Conservation (phyloP, 2,113 vertebrate species). For the Malurus cyaneus region DNA sequence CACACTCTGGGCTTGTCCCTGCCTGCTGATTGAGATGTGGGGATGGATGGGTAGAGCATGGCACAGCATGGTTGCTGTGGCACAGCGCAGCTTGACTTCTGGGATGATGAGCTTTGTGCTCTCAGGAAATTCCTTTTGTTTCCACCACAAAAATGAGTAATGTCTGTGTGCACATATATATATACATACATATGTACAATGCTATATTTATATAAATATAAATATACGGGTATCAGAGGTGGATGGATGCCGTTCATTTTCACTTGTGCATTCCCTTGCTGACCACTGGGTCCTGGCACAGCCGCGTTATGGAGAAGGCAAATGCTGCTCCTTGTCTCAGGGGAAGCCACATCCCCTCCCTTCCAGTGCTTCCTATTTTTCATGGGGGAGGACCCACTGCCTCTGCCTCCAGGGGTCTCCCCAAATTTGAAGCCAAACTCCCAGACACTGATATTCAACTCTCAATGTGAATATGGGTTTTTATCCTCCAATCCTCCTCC, state of each 20-base stretch:
- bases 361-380: background rate
- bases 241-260: fast-evolving
- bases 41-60: background rate
- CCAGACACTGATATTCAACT: background rate
- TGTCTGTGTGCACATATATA: background rate
- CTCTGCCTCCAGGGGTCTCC: background rate
- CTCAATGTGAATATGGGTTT: too few species aligned
- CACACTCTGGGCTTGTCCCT: fast-evolving
- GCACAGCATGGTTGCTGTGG: too few species aligned
- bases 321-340: background rate
- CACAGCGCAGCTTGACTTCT: background rate
- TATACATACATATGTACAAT: background rate
- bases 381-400: fast-evolving
- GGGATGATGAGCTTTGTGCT: background rate
- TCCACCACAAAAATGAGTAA: background rate
- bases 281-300: fast-evolving
- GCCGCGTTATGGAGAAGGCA: too few species aligned
- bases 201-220: background rate
- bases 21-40: background rate
- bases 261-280: background rate
- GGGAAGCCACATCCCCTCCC: background rate
- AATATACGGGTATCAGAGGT: background rate
- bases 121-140: background rate
- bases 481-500: too few species aligned
- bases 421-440: background rate